Evolutionary conservation across 2,113 vertebrate genomes (phyloP), one percentile per base, ranked within the genome.

Genomic region (Syngnathus typhle): DNA sequence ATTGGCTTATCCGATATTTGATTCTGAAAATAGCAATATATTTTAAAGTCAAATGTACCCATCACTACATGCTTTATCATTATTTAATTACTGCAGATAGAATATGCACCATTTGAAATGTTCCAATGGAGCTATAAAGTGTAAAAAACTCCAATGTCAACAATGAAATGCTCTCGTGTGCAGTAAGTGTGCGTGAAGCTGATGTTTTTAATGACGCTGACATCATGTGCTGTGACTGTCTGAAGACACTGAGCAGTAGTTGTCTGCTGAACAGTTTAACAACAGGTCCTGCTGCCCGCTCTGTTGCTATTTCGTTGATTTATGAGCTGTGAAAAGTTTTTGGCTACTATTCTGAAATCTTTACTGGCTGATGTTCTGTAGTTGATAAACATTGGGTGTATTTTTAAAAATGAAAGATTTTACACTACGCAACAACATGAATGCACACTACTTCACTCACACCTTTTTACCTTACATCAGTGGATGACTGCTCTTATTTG

Each of bases 231-330:
- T 43, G 38, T 43, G n/a, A 61, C 67, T 47, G 41, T 66, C 61
- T 64, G 27, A 64, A 43, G 68, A 69, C 41, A 46, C 60, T 74
- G 4, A 68, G 44, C 52, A 64, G 69, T 68, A 73, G 60, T 27
- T 2, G 1, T 38, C 55, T 11, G 63, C 37, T 60, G 18, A 37
- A 62, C 37, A 41, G 10, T 36, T 68, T 44, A 44, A 62, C 60
- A 62, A 62, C 18, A 72, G 60, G 72, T 60, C 64, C 46, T 1
- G 0, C 65, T 47, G 27, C 32, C 47, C 36, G 63, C 47, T 52
- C 46, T 60, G n/a, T 62, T 62, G 79, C 70, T 59, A 46, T 56
- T 32, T 54, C 19, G 43, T 21, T 64, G 72, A 78, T 69, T 73
- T 74, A 72, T 60, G 38, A 10, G 41, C 47, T 67, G 10, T 13